Evolutionary conservation across 1,140 invertebrate species (phyloP), one percentile per base, ranked within the genome.

Genomic region (Sarcophaga bullata): DNA sequence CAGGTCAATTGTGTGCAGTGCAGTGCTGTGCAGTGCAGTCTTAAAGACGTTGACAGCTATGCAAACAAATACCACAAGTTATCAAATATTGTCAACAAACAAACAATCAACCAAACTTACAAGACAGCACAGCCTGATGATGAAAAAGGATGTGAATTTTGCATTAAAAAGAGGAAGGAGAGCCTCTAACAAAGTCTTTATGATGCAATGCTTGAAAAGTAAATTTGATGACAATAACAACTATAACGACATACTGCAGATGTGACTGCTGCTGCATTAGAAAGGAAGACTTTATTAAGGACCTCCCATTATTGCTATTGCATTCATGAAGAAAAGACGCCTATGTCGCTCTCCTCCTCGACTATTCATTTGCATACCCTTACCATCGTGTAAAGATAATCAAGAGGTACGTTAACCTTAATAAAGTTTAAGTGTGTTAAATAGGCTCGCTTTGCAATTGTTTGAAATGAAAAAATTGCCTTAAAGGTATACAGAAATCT

Each of bases 1-100:
- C 48, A 50, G 82, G 81, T 83, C 80, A 83, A 84, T 81, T 84
- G 80, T 37, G 4, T 37, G 25, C 25, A 1, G 25, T 81, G 25
- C 73, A 76, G 9, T 73, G n/a, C n/a, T 37, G 4, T 37, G 25
- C 25, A 1, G 25, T 81, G 25, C 73, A 76, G 9, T 73, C 84
- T 80, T 73, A 25, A 37, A 54, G 58, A 47, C 17, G 50, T 62
- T 75, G 17, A 54, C 46, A n/a, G 8, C 54, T 62, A 37, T 7
- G 49, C 46, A 80, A 76, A 75, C 50, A 37, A 37, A n/a, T n/a
- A n/a, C n/a, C n/a, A 11, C 10, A 58, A 49, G 25, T 78, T 72
- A 80, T 46, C 73, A 78, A 62, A 46, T 78, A 83, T 72, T 83
- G 52, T 50, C 52, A 58, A 52, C 37, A 62, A 47, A 80, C 54